Conservation (phyloP, 2,113 vertebrate genomes). For the Fulica atra region DNA sequence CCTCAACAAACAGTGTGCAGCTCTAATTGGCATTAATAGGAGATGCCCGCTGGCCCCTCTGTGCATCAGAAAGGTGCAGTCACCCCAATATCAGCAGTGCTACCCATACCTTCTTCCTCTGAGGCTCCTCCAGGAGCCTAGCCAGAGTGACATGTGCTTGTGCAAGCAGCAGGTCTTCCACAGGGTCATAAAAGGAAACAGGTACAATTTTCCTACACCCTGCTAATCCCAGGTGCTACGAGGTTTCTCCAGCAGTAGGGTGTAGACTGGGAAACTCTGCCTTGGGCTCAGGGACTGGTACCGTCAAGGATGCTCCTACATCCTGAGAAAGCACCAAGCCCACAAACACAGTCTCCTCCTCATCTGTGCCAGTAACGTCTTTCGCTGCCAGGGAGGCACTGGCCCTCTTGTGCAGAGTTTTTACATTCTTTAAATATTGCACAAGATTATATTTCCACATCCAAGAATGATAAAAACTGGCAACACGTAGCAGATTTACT, state of each 20-base stretch:
- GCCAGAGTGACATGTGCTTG: accelerated
- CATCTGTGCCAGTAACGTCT: neutral
- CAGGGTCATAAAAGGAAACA: neutral
- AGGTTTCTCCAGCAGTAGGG: neutral
- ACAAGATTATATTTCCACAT: constrained; percentile 25
- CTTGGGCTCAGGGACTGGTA: neutral
- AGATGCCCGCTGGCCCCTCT: neutral
- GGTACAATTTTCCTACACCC: neutral
- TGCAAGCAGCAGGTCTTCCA: neutral
- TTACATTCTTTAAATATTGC: constrained; percentile 44
- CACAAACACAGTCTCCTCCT: neutral
- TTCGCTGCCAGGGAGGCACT: neutral
- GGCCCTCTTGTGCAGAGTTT: neutral
- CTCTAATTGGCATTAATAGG: constrained; percentile 33
- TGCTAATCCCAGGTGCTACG: neutral
- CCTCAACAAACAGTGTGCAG: constrained; percentile 7
- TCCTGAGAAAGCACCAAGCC: neutral
- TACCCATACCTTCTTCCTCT: accelerated
- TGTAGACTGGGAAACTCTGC: neutral
- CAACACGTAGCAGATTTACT: constrained; percentile 35
- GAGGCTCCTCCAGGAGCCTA: neutral
- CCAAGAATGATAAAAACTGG: constrained; percentile 26
- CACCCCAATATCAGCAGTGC: neutral
- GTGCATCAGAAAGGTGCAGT: neutral
- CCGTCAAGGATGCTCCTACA: neutral